Evolutionary conservation across 2,113 vertebrate species (phyloP).

Genomic region (Vanacampus margaritifer): DNA sequence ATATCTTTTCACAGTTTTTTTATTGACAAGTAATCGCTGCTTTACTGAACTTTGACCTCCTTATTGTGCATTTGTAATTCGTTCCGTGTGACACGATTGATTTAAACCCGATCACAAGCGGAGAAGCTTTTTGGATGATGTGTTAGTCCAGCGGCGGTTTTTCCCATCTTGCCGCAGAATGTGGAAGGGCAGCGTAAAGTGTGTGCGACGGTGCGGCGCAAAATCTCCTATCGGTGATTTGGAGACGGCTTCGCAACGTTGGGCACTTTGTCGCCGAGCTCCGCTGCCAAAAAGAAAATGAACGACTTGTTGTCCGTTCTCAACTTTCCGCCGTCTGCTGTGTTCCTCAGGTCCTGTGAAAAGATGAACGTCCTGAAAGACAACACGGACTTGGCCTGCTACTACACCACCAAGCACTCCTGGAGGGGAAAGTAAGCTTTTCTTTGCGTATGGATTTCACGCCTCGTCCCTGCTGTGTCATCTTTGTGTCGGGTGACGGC

Average conservation of each 20-base stretch:
- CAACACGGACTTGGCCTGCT: conserved; percentile 98
- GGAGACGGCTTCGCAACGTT: background rate
- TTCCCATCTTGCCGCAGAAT: conserved; percentile 40
- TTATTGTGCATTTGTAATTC: background rate
- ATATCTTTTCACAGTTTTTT: conserved; percentile 26
- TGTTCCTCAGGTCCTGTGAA: conserved; percentile 76
- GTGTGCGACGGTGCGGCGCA: conserved; percentile 20
- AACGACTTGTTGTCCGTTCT: background rate
- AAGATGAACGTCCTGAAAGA: conserved; percentile 99
- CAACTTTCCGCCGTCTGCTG: background rate
- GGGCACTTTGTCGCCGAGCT: background rate
- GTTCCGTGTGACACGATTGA: background rate
- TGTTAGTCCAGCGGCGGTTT: conserved; percentile 11
- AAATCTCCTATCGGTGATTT: background rate
- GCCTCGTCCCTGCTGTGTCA: background rate
- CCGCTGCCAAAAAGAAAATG: background rate
- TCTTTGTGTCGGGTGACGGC: background rate
- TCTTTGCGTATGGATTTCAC: conserved; percentile 11
- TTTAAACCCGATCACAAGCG: background rate
- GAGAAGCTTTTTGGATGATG: background rate
- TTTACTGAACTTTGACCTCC: conserved; percentile 11
- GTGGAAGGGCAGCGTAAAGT: conserved; percentile 46
- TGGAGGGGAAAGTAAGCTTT: conserved; percentile 96
- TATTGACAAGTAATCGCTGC: conserved; percentile 33
- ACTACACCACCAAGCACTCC: conserved; percentile 99